A percentile compares a stretch with the other conserved stretches of the same genome.
Evolutionary conservation across 2,113 vertebrate species (phyloP).

Genomic region (Onychorhynchus coronatus): DNA sequence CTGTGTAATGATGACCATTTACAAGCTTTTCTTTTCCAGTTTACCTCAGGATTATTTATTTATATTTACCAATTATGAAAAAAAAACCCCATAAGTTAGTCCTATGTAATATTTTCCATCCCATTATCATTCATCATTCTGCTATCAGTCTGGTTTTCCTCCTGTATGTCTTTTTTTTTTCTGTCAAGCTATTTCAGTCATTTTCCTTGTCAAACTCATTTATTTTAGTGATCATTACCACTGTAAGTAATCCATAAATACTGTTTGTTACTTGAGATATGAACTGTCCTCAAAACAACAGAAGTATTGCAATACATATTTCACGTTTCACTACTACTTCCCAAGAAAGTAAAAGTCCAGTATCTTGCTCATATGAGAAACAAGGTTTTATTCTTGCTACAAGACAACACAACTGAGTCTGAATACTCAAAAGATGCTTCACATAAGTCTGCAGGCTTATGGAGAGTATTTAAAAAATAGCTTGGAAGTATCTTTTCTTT

Average conservation of each 20-base stretch:
- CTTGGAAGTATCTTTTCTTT: neutral
- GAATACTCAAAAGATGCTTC: neutral
- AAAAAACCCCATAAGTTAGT: neutral
- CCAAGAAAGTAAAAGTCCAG: neutral
- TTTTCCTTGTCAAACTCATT: neutral
- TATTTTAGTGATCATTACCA: neutral
- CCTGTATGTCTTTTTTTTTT: neutral
- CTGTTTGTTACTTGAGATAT: neutral
- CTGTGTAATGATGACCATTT: neutral
- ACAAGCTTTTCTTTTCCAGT: neutral
- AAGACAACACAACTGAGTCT: neutral
- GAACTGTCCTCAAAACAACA: neutral
- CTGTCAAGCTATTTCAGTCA: neutral
- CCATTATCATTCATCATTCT: neutral
- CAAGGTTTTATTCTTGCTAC: neutral
- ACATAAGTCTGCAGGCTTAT: neutral
- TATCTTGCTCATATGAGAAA: neutral
- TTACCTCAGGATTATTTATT: neutral
- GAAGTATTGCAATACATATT: neutral
- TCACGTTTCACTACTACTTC: neutral
- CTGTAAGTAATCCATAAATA: neutral
- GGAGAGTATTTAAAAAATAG: neutral
- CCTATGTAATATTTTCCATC: neutral
- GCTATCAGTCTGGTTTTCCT: neutral
- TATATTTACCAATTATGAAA: neutral